Evolutionary conservation across 2,888 invertebrate species (phyloP), one percentile per base, ranked within the genome.

Genomic region (Amphipyra tragopoginis): DNA sequence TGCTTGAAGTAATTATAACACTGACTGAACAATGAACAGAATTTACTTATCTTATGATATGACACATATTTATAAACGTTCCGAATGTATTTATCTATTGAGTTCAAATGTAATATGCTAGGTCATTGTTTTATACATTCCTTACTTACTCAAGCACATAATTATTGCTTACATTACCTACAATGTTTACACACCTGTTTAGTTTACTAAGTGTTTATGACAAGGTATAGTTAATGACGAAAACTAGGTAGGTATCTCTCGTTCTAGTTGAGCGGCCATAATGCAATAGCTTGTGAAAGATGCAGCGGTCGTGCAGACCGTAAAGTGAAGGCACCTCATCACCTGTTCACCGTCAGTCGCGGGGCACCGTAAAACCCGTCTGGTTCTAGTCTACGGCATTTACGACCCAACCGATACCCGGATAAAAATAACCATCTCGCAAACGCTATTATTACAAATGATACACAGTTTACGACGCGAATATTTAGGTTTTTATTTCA

Each of bases 401-500:
- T 94, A 94, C 93, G 93, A 93, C 75, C 85, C 83, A n/a, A 76
- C 86, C 86, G 87, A 89, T 87, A 88, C 82, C 71, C 90, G 88
- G 84, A 93, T 93, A 94, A 92, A 93, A 93, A 92, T 93, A 93
- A 90, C 90, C 87, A 87, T 84, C 85, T 82, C 81, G 79, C 81
- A 83, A 79, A 76, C 77, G 83, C 85, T 83, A 85, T 86, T 84
- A 85, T 85, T 82, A 85, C 83, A 83, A 86, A 86, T 85, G 85
- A 86, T 86, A 84, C 73, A 80, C 79, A 80, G 75, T 86, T 85
- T 84, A 86, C 82, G 86, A 86, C 67, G 85, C 80, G 79, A 84
- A 86, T 90, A 91, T 92, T 90, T 87, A 90, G 88, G 86, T 92
- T 93, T 93, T 93, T 93, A 92, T 92, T 89, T 86, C 88, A 87